These are phyloP conservation scores for Torymus aiolomorphi DNA, from an alignment of 2,888 invertebrate species.

Conservation along the genomic window DNA sequence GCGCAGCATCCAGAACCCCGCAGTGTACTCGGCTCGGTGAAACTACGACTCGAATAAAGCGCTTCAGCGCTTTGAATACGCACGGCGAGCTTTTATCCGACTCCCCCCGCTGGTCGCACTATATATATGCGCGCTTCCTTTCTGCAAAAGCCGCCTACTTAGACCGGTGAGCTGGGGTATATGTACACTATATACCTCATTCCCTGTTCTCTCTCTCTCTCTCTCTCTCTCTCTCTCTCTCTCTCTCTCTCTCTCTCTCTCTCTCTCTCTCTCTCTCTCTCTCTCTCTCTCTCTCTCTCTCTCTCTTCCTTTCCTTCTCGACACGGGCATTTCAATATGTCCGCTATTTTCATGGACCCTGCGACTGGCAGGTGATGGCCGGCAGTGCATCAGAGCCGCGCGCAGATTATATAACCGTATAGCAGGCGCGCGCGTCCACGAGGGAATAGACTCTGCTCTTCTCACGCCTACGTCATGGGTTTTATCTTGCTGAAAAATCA, in stretches of 20 bases:
- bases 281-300: background rate
- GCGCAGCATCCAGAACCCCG: background rate
- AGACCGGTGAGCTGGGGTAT: too few relatives aligned
- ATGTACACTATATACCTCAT: background rate
- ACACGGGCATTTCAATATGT: conserved; percentile 10
- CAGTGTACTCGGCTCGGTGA: conserved; percentile 7
- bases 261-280: conserved; percentile 2
- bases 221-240: background rate
- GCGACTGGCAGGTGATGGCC: conserved; percentile 25
- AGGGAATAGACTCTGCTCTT: background rate
- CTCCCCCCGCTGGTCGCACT: too few relatives aligned
- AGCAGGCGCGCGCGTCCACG: too few relatives aligned
- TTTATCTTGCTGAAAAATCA: conserved; percentile 12
- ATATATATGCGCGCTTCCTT: too few relatives aligned
- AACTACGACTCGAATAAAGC: conserved; percentile 24
- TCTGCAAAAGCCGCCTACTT: too few relatives aligned
- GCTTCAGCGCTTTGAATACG: conserved; percentile 18
- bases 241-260: too few relatives aligned
- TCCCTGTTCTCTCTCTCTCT: conserved; percentile 1
- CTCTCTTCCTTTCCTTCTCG: background rate
- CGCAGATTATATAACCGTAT: background rate
- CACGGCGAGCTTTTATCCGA: conserved; percentile 6
- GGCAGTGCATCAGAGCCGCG: background rate
- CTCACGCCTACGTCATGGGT: background rate
- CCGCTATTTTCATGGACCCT: conserved; percentile 18